Evolutionary conservation across 2,797 vertebrate species (phyloP), one percentile per base, ranked within the genome.

Genomic region (Rhabdomys pumilio): DNA sequence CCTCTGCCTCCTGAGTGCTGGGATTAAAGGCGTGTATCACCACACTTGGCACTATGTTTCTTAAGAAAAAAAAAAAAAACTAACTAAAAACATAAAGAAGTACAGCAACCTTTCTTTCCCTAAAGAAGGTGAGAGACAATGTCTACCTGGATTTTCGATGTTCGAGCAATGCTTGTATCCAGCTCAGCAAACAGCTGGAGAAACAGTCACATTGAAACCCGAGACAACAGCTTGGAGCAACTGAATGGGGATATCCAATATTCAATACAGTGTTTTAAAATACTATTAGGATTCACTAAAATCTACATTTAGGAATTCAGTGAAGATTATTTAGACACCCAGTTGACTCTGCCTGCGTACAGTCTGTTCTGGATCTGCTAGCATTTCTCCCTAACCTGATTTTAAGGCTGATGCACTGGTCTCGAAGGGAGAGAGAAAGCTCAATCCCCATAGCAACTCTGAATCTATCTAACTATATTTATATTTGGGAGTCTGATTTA

Each of bases 401-500:
- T 95, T 96, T 85, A 90, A 93, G 59, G 86, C 55, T 85, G 11
- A 90, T 88, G 94, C 13, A 59, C 41, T 89, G 19, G 55, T 79
- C 90, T 81, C 91, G 19, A 67, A 94, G 86, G 95, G 82, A 97
- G 73, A 92, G 65, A 93, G 84, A 93, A 94, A 94, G 83, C 44
- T 93, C 61, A 82, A 96, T 96, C 94, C 93, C 93, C 96, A 94
- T 44, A 91, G 83, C 93, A 98, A 97, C 92, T 94, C 90, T 96
- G 97, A 98, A 94, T 92, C 89, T 59, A 95, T 82, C 87, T 86
- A n/a, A 83, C 84, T 95, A 38, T 90, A 97, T 96, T 79, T 96
- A 44, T 92, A 94, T 85, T 77, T 63, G 82, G 55, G 91, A 88
- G 17, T 95, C 80, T 96, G 87, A 94, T 91, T 96, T 97, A 96